Percentiles rank a stretch among this genome's conserved stretches.
These are phyloP conservation scores for Acanthurus leucopareius DNA, from an alignment of 2,797 vertebrate species.

Conservation along the genomic window DNA sequence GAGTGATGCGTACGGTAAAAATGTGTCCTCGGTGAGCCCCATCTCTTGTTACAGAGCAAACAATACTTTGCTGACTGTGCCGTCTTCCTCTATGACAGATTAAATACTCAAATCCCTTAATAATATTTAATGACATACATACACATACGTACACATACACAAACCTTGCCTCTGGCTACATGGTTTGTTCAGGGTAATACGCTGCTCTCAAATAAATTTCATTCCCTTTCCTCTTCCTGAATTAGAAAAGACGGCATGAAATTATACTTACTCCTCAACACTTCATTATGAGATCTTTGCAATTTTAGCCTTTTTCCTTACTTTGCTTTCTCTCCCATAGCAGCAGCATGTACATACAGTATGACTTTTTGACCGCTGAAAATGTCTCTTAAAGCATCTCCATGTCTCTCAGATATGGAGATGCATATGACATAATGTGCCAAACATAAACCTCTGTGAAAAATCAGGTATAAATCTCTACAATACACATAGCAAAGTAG, in stretches of 20 bases:
- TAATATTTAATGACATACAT: constrained; percentile 4
- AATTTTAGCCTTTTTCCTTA: constrained; percentile 33
- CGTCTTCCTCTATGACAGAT: constrained; percentile 28
- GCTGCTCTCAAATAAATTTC: constrained; percentile 52
- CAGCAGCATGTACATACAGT: constrained; percentile 4
- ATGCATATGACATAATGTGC: background rate
- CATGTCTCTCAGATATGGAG: constrained; percentile 3
- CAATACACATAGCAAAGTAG: background rate
- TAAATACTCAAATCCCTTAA: background rate
- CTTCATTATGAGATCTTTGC: constrained; percentile 49
- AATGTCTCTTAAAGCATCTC: background rate
- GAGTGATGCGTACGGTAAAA: constrained; percentile 16
- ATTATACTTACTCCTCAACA: constrained; percentile 64
- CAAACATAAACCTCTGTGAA: background rate
- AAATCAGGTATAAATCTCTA: background rate
- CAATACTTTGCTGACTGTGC: background rate
- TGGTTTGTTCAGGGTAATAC: constrained; percentile 46
- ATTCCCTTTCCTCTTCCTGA: constrained; percentile 48
- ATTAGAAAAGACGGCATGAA: constrained; percentile 60
- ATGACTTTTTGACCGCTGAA: constrained; percentile 1
- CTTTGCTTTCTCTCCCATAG: constrained; percentile 26
- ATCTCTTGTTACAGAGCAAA: constrained; percentile 1
- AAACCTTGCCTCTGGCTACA: constrained; percentile 32
- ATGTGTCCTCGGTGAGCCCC: background rate
- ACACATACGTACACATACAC: constrained; percentile 17